A percentile compares a stretch with the other conserved stretches of the same genome.
Conservation (phyloP, 2,888 invertebrate species). For the Oeneis ivallda region DNA sequence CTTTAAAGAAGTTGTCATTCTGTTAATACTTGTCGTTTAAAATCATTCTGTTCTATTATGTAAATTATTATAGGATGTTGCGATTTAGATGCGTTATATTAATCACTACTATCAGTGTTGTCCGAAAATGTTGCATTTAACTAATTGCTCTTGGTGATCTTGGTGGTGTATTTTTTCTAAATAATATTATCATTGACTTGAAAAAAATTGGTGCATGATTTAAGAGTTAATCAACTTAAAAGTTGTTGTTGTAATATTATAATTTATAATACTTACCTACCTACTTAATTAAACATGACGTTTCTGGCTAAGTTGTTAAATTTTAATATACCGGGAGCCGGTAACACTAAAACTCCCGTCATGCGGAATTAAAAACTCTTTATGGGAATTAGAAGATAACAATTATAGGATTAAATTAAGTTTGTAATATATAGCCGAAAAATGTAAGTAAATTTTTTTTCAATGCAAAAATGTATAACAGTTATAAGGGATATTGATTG, state of each 20-base stretch:
- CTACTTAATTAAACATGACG: background rate
- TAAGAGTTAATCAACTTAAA: constrained; percentile 11
- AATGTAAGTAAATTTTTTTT: too few relatives aligned
- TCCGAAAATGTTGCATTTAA: constrained; percentile 39
- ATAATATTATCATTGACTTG: too few relatives aligned
- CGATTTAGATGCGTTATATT: constrained; percentile 29
- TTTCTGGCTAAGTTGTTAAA: constrained; percentile 4
- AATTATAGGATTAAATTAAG: too few relatives aligned
- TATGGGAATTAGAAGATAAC: too few relatives aligned
- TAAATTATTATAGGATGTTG: constrained; percentile 13
- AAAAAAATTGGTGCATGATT: background rate
- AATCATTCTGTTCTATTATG: background rate
- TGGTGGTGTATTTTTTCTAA: constrained; percentile 12
- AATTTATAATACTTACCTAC: background rate
- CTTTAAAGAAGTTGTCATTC: background rate
- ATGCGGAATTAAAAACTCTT: too few relatives aligned
- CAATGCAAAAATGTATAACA: too few relatives aligned
- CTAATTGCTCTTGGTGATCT: constrained; percentile 25
- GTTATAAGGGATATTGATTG: too few relatives aligned
- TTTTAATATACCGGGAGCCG: too few relatives aligned
- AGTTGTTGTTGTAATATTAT: constrained; percentile 17
- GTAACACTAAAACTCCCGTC: too few relatives aligned
- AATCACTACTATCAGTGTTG: constrained; percentile 28
- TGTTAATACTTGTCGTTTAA: background rate
- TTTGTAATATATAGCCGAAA: too few relatives aligned